phyloP scores from a whole-genome alignment of 2,888 invertebrate species.

The Synergus umbraculus region DNA sequence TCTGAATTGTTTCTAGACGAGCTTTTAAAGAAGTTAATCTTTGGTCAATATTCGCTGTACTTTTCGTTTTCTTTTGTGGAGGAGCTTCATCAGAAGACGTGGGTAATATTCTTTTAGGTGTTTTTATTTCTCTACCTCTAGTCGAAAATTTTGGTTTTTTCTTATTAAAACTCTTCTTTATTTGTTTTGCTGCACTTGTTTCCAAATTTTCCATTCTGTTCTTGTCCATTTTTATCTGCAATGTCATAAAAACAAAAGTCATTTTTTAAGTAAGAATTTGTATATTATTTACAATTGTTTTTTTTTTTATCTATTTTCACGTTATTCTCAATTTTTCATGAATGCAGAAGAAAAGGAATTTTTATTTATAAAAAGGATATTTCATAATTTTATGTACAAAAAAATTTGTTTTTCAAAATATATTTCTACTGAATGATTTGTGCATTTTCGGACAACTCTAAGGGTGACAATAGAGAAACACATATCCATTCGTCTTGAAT shows the following conservation, averaged over 20 bases:
- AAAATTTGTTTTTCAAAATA: background rate
- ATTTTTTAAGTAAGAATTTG: background rate
- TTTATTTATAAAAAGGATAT: background rate
- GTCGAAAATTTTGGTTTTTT: background rate
- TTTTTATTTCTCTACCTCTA: background rate
- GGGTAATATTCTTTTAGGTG: background rate
- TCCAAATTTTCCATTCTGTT: too few relatives aligned
- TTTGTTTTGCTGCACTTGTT: background rate
- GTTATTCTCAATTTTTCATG: background rate
- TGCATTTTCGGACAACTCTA: background rate
- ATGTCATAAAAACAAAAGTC: background rate
- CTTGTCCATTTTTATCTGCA: too few relatives aligned
- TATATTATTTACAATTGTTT: background rate
- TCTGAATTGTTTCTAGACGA: background rate
- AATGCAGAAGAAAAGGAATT: background rate
- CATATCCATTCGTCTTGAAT: slow-evolving; percentile 21
- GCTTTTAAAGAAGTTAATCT: background rate
- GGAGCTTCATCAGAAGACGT: background rate
- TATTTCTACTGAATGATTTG: background rate
- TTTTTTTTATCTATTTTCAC: background rate
- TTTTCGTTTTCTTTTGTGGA: background rate
- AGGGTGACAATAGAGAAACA: slow-evolving; percentile 27
- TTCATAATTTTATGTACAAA: background rate
- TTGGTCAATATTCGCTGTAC: background rate
- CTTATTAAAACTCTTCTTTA: background rate